Base-by-base conservation (phyloP, 2,888 invertebrate species). In the Lacanobia wlatinum region DNA sequence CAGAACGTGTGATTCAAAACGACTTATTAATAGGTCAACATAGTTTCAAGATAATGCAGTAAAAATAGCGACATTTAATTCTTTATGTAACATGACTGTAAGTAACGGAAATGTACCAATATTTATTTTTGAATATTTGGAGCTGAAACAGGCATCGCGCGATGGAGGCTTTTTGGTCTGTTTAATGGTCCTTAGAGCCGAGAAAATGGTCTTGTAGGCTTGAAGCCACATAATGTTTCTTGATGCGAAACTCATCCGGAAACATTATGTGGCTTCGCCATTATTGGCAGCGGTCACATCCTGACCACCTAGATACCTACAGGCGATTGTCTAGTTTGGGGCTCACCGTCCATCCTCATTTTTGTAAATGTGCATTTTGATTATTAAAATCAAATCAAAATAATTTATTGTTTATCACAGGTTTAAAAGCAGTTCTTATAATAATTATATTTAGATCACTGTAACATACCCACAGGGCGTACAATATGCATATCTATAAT, bases 81-180 rank as follows among this genome's bases (percentile, higher is more conserved):
- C 16, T 52, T 43, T 46, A 70, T 38, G 60, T 70, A 63, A 64
- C 4, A 50, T 34, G 16, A 46, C 6, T 4, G n/a, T 34, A 21
- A 50, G 23, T 28, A 61, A 56, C 21, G 78, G 64, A 76, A 78
- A 76, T 64, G 38, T 78, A 61, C 77, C 48, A 60, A 55, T 38
- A 21, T 77, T 59, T 63, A 0, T 16, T 48, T 52, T 56, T 60
- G 34, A 43, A 55, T 50, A 1, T 56, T 63, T 4, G 23, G 23
- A 16, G 10, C 10, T n/a, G 38, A 38, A 1, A 34, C 0, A 16
- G n/a, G 9, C 14, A 34, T 2, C 10, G 12, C 2, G 52, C 16
- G 1, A 18, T 60, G 1, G n/a, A 43, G 21, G 21, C 8, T 8
- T 59, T 18, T 23, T 9, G 7, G 40, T 6, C 12, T 9, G 16